Evolutionary conservation across 2,797 vertebrate species (phyloP).

Genomic region (Acrossocheilus wenchowensis): DNA sequence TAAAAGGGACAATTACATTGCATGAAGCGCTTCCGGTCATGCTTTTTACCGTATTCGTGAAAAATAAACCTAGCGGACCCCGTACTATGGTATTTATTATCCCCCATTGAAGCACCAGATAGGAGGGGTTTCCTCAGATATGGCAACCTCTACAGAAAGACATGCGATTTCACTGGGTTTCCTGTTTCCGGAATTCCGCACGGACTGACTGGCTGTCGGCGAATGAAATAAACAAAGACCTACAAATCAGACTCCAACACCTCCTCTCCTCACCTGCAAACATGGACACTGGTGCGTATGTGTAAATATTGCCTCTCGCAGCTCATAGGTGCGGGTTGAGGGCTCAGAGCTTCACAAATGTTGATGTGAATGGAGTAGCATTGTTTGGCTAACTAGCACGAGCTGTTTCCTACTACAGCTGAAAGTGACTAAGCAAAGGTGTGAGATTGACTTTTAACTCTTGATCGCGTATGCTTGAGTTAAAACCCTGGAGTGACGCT

Average conservation of each 20-base stretch:
- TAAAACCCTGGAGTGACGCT: not conserved
- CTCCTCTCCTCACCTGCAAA: conserved; percentile 55
- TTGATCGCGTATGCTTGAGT: not conserved
- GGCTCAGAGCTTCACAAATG: not conserved
- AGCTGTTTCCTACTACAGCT: conserved; percentile 12
- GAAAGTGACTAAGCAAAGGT: conserved; percentile 49
- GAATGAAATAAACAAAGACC: conserved; percentile 79
- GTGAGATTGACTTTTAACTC: conserved; percentile 14
- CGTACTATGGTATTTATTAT: not conserved
- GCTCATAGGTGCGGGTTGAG: not conserved
- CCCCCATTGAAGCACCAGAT: not conserved
- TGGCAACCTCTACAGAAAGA: conserved; percentile 40
- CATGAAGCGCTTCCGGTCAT: not conserved
- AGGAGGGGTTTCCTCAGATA: conserved; percentile 23
- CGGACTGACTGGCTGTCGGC: conserved; percentile 65
- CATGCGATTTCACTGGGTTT: conserved; percentile 51
- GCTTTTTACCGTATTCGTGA: not conserved
- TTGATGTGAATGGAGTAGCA: conserved; percentile 24
- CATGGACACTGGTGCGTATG: conserved; percentile 77
- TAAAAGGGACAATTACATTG: not conserved
- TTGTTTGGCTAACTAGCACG: conserved; percentile 38
- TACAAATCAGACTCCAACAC: conserved; percentile 44
- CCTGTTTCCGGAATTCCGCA: conserved; percentile 65
- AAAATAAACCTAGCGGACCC: not conserved
- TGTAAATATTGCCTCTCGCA: not conserved